Evolutionary conservation across 1,140 invertebrate species (phyloP).

Genomic region (Scaptomyza hsui): DNA sequence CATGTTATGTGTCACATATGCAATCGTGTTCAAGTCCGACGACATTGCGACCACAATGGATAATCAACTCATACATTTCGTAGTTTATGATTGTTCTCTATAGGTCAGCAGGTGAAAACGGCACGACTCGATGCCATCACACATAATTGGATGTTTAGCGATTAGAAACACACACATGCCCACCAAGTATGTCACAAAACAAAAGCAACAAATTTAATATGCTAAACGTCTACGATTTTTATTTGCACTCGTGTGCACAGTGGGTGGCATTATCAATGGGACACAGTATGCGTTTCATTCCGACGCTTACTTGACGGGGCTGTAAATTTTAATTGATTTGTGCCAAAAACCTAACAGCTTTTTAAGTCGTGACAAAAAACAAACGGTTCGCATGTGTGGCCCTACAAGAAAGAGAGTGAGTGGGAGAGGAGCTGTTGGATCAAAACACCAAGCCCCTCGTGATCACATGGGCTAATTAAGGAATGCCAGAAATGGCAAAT

Average conservation of each 20-base stretch:
- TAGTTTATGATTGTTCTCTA: conserved; percentile 35
- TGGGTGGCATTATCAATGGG: conserved; percentile 71
- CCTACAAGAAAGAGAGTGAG: conserved; percentile 1
- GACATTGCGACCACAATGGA: conserved; percentile 19
- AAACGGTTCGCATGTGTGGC: conserved; percentile 33
- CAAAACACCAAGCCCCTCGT: conserved; percentile 20
- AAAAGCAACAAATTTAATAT: conserved; percentile 53
- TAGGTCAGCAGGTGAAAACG: conserved; percentile 72
- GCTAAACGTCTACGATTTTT: conserved; percentile 65
- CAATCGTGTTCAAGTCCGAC: conserved; percentile 15
- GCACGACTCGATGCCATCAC: conserved; percentile 32
- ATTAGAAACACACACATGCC: conserved; percentile 49
- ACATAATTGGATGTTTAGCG: conserved; percentile 60
- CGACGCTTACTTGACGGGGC: conserved; percentile 45
- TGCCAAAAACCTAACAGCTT: conserved; percentile 64
- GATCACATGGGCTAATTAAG: conserved; percentile 63
- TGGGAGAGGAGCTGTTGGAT: background rate
- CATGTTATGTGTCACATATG: conserved; percentile 30
- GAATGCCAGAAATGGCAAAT: conserved; percentile 70
- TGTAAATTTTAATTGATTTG: conserved; percentile 73
- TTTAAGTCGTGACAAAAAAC: conserved; percentile 51
- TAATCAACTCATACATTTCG: conserved; percentile 33
- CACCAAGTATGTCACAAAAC: conserved; percentile 35
- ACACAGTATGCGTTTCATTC: conserved; percentile 3
- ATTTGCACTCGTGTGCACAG: conserved; percentile 68